Evolutionary conservation across 2,888 invertebrate species (phyloP).

Genomic region (Drosophila greeni): DNA sequence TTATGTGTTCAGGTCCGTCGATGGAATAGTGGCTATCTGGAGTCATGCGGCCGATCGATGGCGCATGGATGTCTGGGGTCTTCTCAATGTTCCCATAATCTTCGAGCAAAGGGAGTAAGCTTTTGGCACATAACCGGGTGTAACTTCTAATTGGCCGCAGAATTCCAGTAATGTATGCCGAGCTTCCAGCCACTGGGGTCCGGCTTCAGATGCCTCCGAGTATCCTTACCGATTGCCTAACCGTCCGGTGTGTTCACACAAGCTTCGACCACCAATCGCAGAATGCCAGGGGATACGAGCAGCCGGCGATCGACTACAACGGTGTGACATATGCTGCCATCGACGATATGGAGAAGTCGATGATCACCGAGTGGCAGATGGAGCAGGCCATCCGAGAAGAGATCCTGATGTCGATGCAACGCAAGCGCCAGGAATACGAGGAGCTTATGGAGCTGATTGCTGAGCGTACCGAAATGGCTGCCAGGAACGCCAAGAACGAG

Average conservation of each 20-base stretch:
- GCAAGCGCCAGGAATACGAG: slow-evolving; percentile 59
- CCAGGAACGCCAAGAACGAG: slow-evolving; percentile 17
- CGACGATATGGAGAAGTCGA: slow-evolving; percentile 53
- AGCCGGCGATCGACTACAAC: slow-evolving; percentile 1
- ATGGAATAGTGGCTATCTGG: slow-evolving; percentile 64
- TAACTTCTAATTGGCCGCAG: slow-evolving; percentile 38
- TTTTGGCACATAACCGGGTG: no score
- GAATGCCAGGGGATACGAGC: slow-evolving; percentile 57
- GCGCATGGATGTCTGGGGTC: slow-evolving; percentile 71
- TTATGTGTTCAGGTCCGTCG: slow-evolving; percentile 46
- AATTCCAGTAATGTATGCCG: slow-evolving; percentile 53
- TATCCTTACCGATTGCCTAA: slow-evolving; percentile 65
- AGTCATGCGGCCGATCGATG: slow-evolving; percentile 54
- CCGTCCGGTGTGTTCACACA: slow-evolving; percentile 68
- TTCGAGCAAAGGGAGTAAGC: slow-evolving; percentile 62
- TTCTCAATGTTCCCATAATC: slow-evolving; percentile 70
- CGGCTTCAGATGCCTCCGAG: slow-evolving; percentile 63
- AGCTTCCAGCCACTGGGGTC: slow-evolving; percentile 43
- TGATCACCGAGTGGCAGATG: slow-evolving; percentile 64
- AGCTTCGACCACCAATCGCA: slow-evolving; percentile 69
- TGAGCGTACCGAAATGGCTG: slow-evolving; percentile 34
- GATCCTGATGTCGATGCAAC: slow-evolving; percentile 44
- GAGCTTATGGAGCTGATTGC: slow-evolving; percentile 45
- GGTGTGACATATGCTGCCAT: slow-evolving; percentile 46
- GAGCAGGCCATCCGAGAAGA: slow-evolving; percentile 62